phyloP scores from a whole-genome alignment of 2,888 invertebrate species.

The Trachelus iudaicus region DNA sequence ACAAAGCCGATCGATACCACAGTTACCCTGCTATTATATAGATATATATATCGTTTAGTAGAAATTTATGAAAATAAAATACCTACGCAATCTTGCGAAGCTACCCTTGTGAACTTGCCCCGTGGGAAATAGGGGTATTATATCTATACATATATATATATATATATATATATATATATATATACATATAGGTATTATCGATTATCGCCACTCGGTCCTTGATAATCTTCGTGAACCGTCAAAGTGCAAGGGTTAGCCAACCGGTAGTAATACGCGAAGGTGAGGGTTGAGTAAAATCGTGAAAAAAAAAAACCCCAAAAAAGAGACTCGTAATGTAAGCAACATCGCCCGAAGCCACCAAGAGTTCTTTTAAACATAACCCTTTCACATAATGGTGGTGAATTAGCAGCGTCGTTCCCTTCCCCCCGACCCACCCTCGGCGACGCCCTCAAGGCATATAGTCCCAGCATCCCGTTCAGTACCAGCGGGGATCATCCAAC shows the following conservation, averaged over 20 bases:
- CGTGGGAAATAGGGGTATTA: too few relatives aligned
- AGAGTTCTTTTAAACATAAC: constrained; percentile 38
- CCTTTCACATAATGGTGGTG: constrained; percentile 46
- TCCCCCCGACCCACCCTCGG: constrained; percentile 14
- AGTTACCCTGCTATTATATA: too few relatives aligned
- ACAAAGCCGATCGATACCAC: too few relatives aligned
- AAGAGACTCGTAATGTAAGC: constrained; percentile 2
- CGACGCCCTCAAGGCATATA: constrained; percentile 18
- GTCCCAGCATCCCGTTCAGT: constrained; percentile 8
- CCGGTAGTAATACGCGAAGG: background rate
- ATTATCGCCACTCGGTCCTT: constrained; percentile 26
- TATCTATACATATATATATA: too few relatives aligned
- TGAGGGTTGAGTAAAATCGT: constrained; percentile 14
- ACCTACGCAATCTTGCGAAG: too few relatives aligned
- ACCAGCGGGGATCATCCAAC: background rate
- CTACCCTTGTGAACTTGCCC: too few relatives aligned
- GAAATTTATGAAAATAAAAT: too few relatives aligned
- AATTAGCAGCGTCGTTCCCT: constrained; percentile 43
- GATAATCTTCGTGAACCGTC: constrained; percentile 29
- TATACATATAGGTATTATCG: constrained; percentile 21
- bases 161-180: too few relatives aligned
- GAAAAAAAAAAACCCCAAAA: background rate
- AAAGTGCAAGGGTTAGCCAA: constrained; percentile 24
- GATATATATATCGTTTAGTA: too few relatives aligned
- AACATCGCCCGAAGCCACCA: constrained; percentile 8